Evolutionary conservation across 2,113 vertebrate genomes (phyloP), one percentile per base, ranked within the genome.

Genomic region (Melanostigma gelatinosum): DNA sequence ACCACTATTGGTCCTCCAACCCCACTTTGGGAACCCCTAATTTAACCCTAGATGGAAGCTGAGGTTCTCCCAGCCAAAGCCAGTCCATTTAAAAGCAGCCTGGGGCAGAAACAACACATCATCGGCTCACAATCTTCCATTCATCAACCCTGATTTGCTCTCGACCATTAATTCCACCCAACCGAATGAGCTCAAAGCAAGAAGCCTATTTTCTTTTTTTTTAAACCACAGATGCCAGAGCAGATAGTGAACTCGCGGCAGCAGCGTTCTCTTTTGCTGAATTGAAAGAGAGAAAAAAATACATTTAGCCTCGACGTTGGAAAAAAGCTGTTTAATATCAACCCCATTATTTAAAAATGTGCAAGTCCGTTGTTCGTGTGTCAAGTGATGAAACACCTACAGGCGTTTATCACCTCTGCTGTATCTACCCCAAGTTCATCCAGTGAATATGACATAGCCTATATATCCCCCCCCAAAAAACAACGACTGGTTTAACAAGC

Each of bases 361-460:
- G 97, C 96, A 98, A 95, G 92, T 97, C 96, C 83, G 96, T 97
- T 95, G 96, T 97, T 97, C 97, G 96, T 96, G 96, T 97, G 84
- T 81, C 81, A 75, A 95, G 96, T 96, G 96, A 97, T 96, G 96
- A 97, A 97, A 97, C 97, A 97, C 96, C 96, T 96, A 96, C 96
- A 96, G 96, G 97, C 96, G 95, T 96, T 96, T 95, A 96, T 96
- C 97, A 97, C 80, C 96, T 97, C 95, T 96, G 89, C 91, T 96
- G 97, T 96, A 96, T 96, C 96, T 95, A 90, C 95, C 96, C 97
- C 96, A 96, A 96, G 95, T 97, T 97, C 96, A 97, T 96, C 95
- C 96, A 97, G 91, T 88, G 85, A 96, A 94, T 96, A 94, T 96
- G 95, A 94, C 96, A 95, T 89, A 96, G 92, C 95, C 93, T 91